These are phyloP conservation scores for Xerus inauris DNA, from an alignment of 2,113 vertebrate genomes.

Conservation along the genomic window DNA sequence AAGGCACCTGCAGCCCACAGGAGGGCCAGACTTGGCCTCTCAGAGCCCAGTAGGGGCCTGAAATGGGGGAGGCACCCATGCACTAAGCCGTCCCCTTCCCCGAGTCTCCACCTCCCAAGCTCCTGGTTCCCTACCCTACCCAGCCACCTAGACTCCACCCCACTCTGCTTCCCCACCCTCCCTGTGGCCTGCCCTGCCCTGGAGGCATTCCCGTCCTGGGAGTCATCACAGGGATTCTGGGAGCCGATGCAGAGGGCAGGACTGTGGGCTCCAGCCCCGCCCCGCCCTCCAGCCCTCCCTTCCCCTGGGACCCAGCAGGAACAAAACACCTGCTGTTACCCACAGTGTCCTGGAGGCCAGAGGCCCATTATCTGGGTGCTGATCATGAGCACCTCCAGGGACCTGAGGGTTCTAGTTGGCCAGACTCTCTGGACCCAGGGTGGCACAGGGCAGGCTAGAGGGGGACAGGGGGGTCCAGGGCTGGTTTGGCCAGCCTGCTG, in stretches of 20 bases:
- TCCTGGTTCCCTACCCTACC: neutral
- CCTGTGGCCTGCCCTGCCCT: rapidly evolving
- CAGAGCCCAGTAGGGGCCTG: neutral
- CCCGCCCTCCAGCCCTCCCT: neutral
- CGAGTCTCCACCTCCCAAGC: neutral
- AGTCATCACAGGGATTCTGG: neutral
- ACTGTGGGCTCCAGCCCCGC: rapidly evolving
- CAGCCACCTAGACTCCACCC: rapidly evolving
- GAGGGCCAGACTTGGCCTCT: rapidly evolving
- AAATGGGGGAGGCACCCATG: neutral
- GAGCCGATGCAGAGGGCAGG: neutral
- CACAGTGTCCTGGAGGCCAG: neutral
- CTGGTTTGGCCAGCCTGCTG: neutral
- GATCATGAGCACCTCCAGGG: neutral
- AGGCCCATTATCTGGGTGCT: neutral
- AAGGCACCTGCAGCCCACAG: rapidly evolving
- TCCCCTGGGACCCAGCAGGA: neutral
- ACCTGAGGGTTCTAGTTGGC: rapidly evolving
- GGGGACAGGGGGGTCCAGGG: too few relatives aligned
- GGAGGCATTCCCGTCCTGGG: neutral
- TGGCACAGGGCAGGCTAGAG: neutral
- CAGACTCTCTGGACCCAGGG: neutral
- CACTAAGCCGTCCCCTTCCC: neutral
- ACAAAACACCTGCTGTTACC: neutral
- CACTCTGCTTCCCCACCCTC: rapidly evolving